A percentile compares a stretch with the other conserved stretches of the same genome.
Evolutionary conservation across 2,113 vertebrate genomes (phyloP).

Genomic region (Menidia beryllina): DNA sequence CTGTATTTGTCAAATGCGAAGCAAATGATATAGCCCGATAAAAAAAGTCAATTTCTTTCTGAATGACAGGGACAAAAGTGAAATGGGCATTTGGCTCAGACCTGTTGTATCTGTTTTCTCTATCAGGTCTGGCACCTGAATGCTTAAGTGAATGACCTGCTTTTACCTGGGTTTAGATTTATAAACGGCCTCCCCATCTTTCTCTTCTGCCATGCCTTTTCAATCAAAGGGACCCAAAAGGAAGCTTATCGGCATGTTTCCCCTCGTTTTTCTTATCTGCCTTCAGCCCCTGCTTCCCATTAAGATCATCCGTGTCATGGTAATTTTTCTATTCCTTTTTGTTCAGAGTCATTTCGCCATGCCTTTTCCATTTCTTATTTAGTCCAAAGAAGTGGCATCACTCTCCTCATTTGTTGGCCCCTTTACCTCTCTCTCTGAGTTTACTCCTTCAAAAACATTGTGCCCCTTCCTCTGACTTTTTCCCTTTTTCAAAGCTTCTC

Average conservation of each 20-base stretch:
- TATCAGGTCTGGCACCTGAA: slow-evolving; percentile 65
- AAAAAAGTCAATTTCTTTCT: slow-evolving; percentile 19
- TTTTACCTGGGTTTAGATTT: slow-evolving; percentile 54
- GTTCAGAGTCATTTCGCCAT: slow-evolving; percentile 35
- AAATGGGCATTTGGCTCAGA: slow-evolving; percentile 53
- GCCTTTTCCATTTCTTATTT: slow-evolving; percentile 20
- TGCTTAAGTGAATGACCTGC: slow-evolving; percentile 61
- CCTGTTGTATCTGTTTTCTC: slow-evolving; percentile 42
- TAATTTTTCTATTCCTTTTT: slow-evolving; percentile 22
- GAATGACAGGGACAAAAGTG: slow-evolving; percentile 40
- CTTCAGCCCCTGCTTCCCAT: slow-evolving; percentile 22
- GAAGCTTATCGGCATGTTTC: slow-evolving; percentile 56
- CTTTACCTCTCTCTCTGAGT: slow-evolving; percentile 2
- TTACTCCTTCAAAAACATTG: background rate
- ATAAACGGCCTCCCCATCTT: slow-evolving; percentile 26
- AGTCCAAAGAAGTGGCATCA: slow-evolving; percentile 12
- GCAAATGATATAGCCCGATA: slow-evolving; percentile 4
- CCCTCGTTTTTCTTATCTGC: slow-evolving; percentile 58
- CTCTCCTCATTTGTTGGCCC: slow-evolving; percentile 2
- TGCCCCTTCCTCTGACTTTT: background rate
- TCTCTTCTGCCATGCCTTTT: slow-evolving; percentile 32
- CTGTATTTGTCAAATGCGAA: slow-evolving; percentile 22
- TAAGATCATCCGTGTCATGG: slow-evolving; percentile 38
- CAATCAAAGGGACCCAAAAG: slow-evolving; percentile 47
- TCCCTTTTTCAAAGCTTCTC: slow-evolving; percentile 21